These are phyloP conservation scores for Plectus sambesii DNA, from an alignment of 1,140 invertebrate genomes.

Conservation along the genomic window DNA sequence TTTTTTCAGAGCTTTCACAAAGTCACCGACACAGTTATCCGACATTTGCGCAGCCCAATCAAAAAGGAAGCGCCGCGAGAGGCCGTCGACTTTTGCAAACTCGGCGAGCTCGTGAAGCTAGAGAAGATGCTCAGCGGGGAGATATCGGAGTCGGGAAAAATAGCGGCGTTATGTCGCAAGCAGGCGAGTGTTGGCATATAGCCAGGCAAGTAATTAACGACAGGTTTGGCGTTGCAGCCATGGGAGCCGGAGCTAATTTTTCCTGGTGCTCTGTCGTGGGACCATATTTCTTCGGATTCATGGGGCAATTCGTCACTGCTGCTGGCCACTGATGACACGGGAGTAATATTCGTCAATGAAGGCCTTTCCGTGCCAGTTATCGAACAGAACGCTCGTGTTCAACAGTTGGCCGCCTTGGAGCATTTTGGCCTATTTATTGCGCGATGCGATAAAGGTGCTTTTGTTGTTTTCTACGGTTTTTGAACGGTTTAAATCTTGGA, in stretches of 20 bases:
- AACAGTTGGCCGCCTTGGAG: constrained; percentile 10
- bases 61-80: constrained; percentile 14
- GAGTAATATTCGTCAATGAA: constrained; percentile 18
- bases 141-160: constrained; percentile 14
- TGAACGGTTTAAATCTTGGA: too few relatives aligned
- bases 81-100: constrained; percentile 15
- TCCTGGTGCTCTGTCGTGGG: constrained; percentile 14
- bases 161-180: constrained; percentile 13
- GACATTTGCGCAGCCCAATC: constrained; percentile 12
- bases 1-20: constrained; percentile 13
- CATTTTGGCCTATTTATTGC: constrained; percentile 15
- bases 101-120: constrained; percentile 17
- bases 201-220: too few relatives aligned
- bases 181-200: too few relatives aligned
- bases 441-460: constrained; percentile 13
- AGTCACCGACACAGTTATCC: constrained; percentile 15
- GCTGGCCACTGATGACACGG: constrained; percentile 13
- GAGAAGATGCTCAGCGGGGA: constrained; percentile 20
- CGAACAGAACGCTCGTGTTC: constrained; percentile 9
- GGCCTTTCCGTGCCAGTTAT: constrained; percentile 5
- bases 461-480: too few relatives aligned
- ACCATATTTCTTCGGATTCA: constrained; percentile 12
- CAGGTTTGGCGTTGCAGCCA: constrained; percentile 14
- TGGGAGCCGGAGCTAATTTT: constrained; percentile 19
- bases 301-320: constrained; percentile 13